These are phyloP conservation scores for Ictalurus furcatus DNA, from an alignment of 2,113 vertebrate genomes.

Conservation along the genomic window DNA sequence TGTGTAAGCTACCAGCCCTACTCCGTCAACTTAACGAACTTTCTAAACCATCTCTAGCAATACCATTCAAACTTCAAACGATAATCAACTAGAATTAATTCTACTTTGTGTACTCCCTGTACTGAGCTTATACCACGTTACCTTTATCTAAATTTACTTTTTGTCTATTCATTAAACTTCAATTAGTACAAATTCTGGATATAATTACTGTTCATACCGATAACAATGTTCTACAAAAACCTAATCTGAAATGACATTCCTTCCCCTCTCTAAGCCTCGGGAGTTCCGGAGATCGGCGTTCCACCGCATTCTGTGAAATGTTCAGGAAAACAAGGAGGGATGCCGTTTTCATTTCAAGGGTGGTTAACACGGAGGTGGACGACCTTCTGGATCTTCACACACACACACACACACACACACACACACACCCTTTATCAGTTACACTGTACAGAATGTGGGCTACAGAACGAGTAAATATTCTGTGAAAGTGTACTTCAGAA, in stretches of 20 bases:
- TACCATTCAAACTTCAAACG: not conserved
- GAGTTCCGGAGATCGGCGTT: not conserved
- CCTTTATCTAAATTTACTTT: not conserved
- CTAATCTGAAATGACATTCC: not conserved
- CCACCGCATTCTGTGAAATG: constrained; percentile 4
- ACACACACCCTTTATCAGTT: constrained; percentile 33
- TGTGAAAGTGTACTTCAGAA: not conserved
- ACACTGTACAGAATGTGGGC: not conserved
- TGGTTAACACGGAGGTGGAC: constrained; percentile 27
- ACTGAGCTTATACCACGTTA: not conserved
- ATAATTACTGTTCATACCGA: not conserved
- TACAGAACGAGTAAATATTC: not conserved
- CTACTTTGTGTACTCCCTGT: not conserved
- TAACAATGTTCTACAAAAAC: not conserved
- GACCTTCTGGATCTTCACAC: constrained; percentile 21
- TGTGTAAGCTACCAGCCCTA: not conserved
- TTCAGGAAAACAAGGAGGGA: constrained; percentile 7
- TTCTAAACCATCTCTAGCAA: not conserved
- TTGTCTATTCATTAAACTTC: not conserved
- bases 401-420: constrained; percentile 24
- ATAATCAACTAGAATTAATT: not conserved
- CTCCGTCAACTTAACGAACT: not conserved
- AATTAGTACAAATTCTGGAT: not conserved
- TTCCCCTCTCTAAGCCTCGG: not conserved
- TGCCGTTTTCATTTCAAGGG: constrained; percentile 1